A percentile compares a stretch with the other conserved stretches of the same genome.
Evolutionary conservation across 2,888 invertebrate genomes (phyloP).

Genomic region (Callimorpha dominula): DNA sequence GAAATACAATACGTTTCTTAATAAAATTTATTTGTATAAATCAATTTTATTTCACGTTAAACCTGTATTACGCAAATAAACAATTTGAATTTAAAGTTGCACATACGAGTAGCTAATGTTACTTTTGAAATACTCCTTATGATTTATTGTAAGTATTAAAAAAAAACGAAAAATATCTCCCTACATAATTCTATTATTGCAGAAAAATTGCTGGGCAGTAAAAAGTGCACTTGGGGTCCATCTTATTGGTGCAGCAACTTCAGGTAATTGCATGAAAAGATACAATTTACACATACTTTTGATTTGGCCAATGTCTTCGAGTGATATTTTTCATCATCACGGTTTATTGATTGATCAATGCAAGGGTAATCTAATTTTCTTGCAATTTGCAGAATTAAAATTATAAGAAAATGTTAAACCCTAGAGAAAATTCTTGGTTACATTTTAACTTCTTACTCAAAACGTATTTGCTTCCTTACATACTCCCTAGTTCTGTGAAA

Average conservation of each 20-base stretch:
- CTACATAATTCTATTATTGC: conserved; percentile 31
- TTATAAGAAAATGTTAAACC: not conserved
- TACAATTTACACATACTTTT: not conserved
- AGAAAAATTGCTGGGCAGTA: conserved; percentile 82
- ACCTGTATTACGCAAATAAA: too few relatives aligned
- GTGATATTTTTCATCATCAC: not conserved
- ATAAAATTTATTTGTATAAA: too few relatives aligned
- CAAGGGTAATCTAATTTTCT: too few relatives aligned
- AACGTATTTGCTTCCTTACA: not conserved
- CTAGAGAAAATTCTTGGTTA: not conserved
- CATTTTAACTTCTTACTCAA: not conserved
- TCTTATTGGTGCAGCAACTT: conserved; percentile 92
- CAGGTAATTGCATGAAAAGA: conserved; percentile 58
- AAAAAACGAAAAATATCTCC: not conserved
- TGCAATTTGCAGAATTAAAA: too few relatives aligned
- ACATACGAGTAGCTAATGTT: too few relatives aligned
- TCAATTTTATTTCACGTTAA: too few relatives aligned
- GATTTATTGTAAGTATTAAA: not conserved
- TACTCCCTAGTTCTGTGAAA: conserved; percentile 12
- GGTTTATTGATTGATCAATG: not conserved
- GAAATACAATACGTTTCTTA: too few relatives aligned
- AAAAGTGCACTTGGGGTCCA: conserved; percentile 92
- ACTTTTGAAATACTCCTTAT: not conserved
- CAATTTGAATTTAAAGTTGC: too few relatives aligned
- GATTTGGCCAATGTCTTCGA: too few relatives aligned